Evolutionary conservation across 2,888 invertebrate genomes (phyloP), one percentile per base, ranked within the genome.

Genomic region (Eupeodes latifasciatus): DNA sequence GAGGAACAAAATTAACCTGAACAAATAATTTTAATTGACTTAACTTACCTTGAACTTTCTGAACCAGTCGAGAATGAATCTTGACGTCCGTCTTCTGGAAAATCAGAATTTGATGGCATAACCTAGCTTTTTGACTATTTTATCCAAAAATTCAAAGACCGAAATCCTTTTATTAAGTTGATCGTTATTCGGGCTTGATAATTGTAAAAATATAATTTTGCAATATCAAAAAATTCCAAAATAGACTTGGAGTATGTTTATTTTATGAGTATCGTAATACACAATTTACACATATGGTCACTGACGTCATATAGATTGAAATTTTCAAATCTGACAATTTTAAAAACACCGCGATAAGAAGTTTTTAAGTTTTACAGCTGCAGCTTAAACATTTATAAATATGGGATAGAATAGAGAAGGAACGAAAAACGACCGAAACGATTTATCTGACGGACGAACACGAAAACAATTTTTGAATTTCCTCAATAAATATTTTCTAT

Each of bases 51-150:
- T 81, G 77, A 84, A 55, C 81, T 85, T 59, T 88, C 88, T 34
- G 88, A 88, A 75, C 85, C 88, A 71, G 85, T 85, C 53, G 88
- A 85, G 76, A 81, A 85, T 78, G 81, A 85, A 88, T 88, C 85
- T 78, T 77, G 85, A 64, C 88, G 71, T 34, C 75, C 88, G 77
- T 85, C 81, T 79, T 88, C 85, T 40, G 62, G 14, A 71, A 85
- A 88, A 71, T 88, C 88, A 69, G 88, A 88, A 85, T 88, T 88
- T 49, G 88, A 88, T 88, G 88, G 88, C 88, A 88, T 88, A 85
- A 76, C 79, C 84, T 88, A 49, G 76, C 79, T 81, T 88, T 59
- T 77, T 14, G 14, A 10, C 40, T 57, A 59, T 47, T 51, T 74
- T 51, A 55, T 80, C 76, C 47, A 66, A 47, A 27, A 47, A 14